These are phyloP conservation scores for Ptilonorhynchus violaceus DNA, from an alignment of 2,113 vertebrate genomes.

Conservation along the genomic window DNA sequence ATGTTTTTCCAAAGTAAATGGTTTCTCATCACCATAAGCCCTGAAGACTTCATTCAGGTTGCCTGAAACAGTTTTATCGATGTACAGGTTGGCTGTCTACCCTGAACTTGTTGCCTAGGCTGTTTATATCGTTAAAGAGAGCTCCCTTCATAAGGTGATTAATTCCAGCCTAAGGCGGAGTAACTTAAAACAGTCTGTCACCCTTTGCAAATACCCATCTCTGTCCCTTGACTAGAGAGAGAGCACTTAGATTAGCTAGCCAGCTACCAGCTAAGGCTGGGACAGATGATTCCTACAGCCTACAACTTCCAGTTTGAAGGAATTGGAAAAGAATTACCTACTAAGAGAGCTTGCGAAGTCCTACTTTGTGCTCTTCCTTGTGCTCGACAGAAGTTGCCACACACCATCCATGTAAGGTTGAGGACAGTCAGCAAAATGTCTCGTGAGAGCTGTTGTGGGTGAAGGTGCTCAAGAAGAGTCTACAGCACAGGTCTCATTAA, in stretches of 20 bases:
- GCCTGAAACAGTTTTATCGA: neutral
- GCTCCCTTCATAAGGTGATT: neutral
- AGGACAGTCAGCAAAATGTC: neutral
- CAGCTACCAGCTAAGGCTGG: neutral
- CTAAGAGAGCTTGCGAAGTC: neutral
- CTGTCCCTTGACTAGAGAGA: neutral
- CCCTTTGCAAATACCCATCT: neutral
- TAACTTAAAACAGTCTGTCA: neutral
- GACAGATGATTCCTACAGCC: neutral
- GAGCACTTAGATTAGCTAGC: neutral
- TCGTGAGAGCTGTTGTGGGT: neutral
- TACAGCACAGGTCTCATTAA: neutral
- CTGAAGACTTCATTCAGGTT: neutral
- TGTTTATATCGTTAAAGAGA: neutral
- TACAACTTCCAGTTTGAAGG: neutral
- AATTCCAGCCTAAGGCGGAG: neutral
- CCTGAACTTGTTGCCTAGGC: neutral
- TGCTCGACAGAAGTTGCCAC: neutral
- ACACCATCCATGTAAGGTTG: neutral
- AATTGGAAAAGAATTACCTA: neutral
- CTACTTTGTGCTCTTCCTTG: neutral
- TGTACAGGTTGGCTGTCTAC: neutral
- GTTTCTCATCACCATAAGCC: neutral
- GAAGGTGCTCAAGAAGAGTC: neutral
- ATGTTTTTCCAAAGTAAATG: neutral